A percentile compares a stretch with the other conserved stretches of the same genome.
These are phyloP conservation scores for Pygoscelis antarcticus DNA, from an alignment of 2,113 vertebrate genomes.

Conservation along the genomic window DNA sequence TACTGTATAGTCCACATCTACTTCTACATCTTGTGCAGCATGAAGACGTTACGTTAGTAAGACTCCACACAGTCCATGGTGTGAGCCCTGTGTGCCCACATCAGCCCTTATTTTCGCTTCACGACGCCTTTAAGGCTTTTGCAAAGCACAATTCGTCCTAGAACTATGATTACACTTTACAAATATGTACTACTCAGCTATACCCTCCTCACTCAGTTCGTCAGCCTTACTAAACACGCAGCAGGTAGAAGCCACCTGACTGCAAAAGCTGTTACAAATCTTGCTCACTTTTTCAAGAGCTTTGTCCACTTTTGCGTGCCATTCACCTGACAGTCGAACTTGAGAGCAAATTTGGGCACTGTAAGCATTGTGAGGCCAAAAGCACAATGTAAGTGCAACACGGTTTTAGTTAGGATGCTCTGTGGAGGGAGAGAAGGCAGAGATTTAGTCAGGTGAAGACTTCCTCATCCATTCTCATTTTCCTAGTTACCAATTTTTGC, in stretches of 20 bases:
- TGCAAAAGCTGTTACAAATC: background rate
- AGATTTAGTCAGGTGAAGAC: background rate
- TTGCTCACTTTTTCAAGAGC: background rate
- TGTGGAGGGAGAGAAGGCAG: background rate
- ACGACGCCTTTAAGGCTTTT: background rate
- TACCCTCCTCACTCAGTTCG: background rate
- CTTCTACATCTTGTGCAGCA: background rate
- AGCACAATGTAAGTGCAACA: background rate
- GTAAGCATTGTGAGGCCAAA: background rate
- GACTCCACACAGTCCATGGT: background rate
- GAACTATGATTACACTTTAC: background rate
- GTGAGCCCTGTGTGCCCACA: no score
- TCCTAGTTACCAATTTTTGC: background rate
- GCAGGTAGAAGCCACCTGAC: background rate
- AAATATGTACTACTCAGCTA: background rate
- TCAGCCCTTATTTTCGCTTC: background rate
- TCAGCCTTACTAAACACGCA: background rate
- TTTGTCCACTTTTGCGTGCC: background rate
- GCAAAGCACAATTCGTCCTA: background rate
- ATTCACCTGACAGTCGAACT: background rate
- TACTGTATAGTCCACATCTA: background rate
- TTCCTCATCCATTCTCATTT: background rate
- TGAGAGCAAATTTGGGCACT: background rate
- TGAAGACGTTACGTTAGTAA: background rate
- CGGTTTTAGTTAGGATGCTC: background rate